Percentiles rank a stretch among this genome's conserved stretches.
These are phyloP conservation scores for Uromys caudimaculatus DNA, from an alignment of 2,797 vertebrate genomes.

Conservation along the genomic window DNA sequence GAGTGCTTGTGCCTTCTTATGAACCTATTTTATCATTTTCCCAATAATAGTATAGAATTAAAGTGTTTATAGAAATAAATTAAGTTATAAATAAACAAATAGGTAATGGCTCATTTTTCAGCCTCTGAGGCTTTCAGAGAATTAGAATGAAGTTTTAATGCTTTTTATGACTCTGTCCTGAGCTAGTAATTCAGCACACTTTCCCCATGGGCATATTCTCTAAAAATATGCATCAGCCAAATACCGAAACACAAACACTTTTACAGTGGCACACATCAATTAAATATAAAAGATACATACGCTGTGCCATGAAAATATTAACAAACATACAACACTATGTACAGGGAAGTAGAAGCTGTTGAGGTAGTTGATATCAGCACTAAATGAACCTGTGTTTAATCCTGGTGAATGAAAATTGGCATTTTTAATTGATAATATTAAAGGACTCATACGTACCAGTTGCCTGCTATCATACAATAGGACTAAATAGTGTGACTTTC, in stretches of 20 bases:
- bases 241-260: constrained; percentile 57
- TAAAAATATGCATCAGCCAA: constrained; percentile 56
- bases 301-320: constrained; percentile 51
- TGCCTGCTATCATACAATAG: background rate
- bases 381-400: constrained; percentile 58
- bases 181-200: constrained; percentile 65
- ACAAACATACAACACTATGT: background rate
- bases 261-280: constrained; percentile 51
- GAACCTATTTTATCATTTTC: constrained; percentile 63
- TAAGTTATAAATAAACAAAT: constrained; percentile 71
- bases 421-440: constrained; percentile 53
- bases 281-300: constrained; percentile 58
- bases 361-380: constrained; percentile 4
- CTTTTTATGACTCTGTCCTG: constrained; percentile 56
- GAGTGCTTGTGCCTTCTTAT: constrained; percentile 58
- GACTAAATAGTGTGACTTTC: constrained; percentile 11
- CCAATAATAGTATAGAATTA: constrained; percentile 70
- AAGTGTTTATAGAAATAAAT: constrained; percentile 73
- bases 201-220: constrained; percentile 36
- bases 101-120: constrained; percentile 68
- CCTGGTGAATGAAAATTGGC: background rate
- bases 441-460: background rate
- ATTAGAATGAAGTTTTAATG: constrained; percentile 64
- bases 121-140: constrained; percentile 74
- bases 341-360: background rate